Evolutionary conservation across 2,888 invertebrate genomes (phyloP), one percentile per base, ranked within the genome.

Genomic region (Gibbula magus): DNA sequence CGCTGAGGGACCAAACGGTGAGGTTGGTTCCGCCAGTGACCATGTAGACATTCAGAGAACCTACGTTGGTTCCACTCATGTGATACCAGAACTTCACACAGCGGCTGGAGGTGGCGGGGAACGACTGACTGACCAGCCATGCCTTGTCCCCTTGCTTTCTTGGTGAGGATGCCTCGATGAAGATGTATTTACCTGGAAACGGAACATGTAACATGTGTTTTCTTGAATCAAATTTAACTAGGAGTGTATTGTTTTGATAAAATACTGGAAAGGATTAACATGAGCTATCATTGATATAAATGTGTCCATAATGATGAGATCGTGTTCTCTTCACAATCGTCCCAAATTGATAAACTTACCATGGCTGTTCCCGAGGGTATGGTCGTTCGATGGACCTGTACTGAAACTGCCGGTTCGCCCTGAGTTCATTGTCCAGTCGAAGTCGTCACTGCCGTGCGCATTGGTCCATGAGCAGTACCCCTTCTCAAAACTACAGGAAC

Each of bases 361-460:
- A 82, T 75, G 73, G 1, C 56, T 18, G 20, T 79, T 87, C 16
- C 83, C 80, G 56, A 87, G 67, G 8, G 88, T 88, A 75, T 88
- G 90, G 78, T 88, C 89, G 32, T n/a, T 81, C 3, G 70, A 66
- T 0, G 92, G 92, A 35, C 91, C 91, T 18, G 91, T 91, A 16
- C 79, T 77, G 7, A 39, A 10, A 0, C 91, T 86, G 7, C 82
- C 77, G 7, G 89, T 90, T 0, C 67, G 25, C 2, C 90, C 90
- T 25, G 83, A 82, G 5, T 86, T 83, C 54, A 87, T 81, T 16
- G 77, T 84, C 92, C 92, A 92, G 83, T 92, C 90, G 86, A 91
- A 91, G 35, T 88, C 81, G 82, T 91, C 91, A 0, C 81, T 82
- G 16, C 52, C 53, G 39, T 87, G 88, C 10, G 81, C 82, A 79